Base-by-base conservation (phyloP, 2,888 invertebrate species). In the Phlogophora meticulosa region DNA sequence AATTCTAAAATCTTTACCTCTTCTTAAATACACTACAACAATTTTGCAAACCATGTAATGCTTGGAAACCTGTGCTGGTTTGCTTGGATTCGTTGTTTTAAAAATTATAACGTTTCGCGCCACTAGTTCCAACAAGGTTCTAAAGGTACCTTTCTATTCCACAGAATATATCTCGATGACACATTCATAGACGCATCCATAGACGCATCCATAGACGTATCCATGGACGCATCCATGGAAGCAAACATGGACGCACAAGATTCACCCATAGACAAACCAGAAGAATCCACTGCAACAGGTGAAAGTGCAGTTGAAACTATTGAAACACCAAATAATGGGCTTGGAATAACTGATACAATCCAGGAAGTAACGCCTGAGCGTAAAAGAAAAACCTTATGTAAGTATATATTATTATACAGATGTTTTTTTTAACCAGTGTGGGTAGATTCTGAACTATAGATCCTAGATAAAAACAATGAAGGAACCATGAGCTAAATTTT, bases 141-240 rank as follows among this genome's bases (percentile, higher is more conserved):
- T 20, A 7, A 55, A 40, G 0, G 3, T 32, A 67, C 11, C 28
- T 17, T 38, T 40, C 46, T 62, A 2, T 52, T 61, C 56, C 42
- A 15, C 63, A 81, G 81, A 57, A 38, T 74, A 59, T 79, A 68
- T 51, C 24, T 79, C 1, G 51, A 74, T 32, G 72, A 72, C 4
- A 17, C 28, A 28, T 28, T 5, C 28, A 28, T 28, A 4, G 38
- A 43, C 28, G 4, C 15, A 15, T 36, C 17, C 10, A 34, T 63
- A 11, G 55, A n/a, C 17, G 43, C 55, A 13, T n/a, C n/a, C n/a
- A n/a, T n/a, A 32, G 64, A 65, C 28, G 7, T 28, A n/a, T 36
- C 17, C 10, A 34, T 63, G 15, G 55, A n/a, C 17, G 43, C 55
- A 13, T n/a, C n/a, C 28, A 28, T 28, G 4, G 38, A 43, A 22